A percentile compares a stretch with the other conserved stretches of the same genome.
phyloP scores from a whole-genome alignment of 2,797 vertebrate genomes.

The Mico argentatus region DNA sequence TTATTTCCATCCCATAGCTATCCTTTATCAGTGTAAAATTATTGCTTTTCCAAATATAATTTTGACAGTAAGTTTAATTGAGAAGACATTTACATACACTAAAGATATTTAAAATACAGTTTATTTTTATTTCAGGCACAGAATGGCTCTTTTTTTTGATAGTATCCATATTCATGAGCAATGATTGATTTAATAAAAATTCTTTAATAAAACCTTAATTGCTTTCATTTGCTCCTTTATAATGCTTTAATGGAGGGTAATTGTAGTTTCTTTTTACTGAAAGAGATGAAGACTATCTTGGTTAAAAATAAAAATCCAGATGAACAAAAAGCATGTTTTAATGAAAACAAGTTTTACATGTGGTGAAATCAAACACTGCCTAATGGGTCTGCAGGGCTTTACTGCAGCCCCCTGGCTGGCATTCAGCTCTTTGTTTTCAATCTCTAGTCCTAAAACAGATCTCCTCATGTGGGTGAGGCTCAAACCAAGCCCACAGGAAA shows the following conservation, averaged over 20 bases:
- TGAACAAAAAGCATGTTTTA: constrained; percentile 25
- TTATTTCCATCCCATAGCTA: constrained; percentile 41
- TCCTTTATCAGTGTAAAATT: constrained; percentile 45
- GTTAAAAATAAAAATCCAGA: background rate
- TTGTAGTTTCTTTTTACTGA: constrained; percentile 11
- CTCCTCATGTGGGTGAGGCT: background rate
- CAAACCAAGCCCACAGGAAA: background rate
- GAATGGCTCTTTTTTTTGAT: constrained; percentile 63
- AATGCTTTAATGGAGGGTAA: constrained; percentile 61
- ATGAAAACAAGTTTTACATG: constrained; percentile 21
- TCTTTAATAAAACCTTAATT: constrained; percentile 76
- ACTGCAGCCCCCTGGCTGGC: background rate
- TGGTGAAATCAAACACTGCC: background rate
- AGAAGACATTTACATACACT: constrained; percentile 70
- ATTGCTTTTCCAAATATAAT: constrained; percentile 60
- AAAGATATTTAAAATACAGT: constrained; percentile 72
- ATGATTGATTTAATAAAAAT: constrained; percentile 75
- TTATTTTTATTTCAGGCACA: constrained; percentile 73
- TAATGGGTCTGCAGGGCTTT: background rate
- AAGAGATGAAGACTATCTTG: constrained; percentile 19
- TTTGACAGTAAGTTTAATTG: constrained; percentile 13
- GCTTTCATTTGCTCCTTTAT: constrained; percentile 66
- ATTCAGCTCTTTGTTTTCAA: background rate
- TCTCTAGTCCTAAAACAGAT: background rate
- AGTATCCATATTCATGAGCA: constrained; percentile 75